A percentile compares a stretch with the other conserved stretches of the same genome.
Evolutionary conservation across 2,797 vertebrate genomes (phyloP).

Genomic region (Sebastes hubbsi): DNA sequence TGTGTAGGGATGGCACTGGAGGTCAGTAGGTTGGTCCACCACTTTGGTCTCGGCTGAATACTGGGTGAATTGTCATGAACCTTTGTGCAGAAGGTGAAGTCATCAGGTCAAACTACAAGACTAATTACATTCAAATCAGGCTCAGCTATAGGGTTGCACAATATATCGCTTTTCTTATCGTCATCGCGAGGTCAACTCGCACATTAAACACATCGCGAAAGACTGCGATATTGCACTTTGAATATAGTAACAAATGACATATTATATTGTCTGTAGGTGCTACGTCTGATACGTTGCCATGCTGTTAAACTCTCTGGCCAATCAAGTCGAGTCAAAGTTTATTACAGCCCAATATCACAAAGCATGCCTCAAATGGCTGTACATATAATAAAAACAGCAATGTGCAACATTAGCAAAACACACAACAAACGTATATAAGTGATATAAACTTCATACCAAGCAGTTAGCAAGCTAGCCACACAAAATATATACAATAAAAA

Average conservation of each 20-base stretch:
- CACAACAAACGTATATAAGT: neutral
- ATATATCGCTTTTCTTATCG: neutral
- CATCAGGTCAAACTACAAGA: neutral
- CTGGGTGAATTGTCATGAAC: too few species aligned
- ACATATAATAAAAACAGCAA: too few species aligned
- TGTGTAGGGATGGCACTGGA: neutral
- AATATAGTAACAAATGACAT: neutral
- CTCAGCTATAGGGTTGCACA: neutral
- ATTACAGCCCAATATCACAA: too few species aligned
- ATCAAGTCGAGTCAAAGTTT: neutral
- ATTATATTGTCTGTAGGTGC: neutral
- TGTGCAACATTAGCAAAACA: too few species aligned
- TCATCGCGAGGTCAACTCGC: neutral
- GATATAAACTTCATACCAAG: neutral
- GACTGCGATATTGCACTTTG: neutral
- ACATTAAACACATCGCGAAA: neutral
- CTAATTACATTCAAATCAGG: too few species aligned
- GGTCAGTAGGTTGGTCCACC: neutral
- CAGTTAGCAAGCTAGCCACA: too few species aligned
- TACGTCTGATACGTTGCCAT: neutral
- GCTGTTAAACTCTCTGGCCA: neutral
- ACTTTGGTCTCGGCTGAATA: neutral
- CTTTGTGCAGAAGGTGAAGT: neutral
- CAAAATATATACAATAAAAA: too few species aligned
- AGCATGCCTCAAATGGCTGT: too few species aligned